These are phyloP conservation scores for Micrastur ruficollis DNA, from an alignment of 2,797 vertebrate genomes.

Conservation along the genomic window DNA sequence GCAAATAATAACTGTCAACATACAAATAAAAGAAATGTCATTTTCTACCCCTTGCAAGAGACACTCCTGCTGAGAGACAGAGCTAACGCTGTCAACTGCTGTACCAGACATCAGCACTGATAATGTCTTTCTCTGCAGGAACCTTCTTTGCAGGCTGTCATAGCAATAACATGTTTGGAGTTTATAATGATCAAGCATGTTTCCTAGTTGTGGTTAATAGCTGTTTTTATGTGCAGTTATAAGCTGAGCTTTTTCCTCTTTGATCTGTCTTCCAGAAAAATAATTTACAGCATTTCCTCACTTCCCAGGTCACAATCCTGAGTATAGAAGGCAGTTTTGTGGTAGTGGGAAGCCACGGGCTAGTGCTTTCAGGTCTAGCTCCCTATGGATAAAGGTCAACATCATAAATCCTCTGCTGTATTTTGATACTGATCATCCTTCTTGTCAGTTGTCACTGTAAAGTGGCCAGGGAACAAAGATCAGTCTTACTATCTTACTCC, in stretches of 20 bases:
- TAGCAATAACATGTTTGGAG: background rate
- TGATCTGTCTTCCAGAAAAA: background rate
- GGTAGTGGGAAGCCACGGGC: background rate
- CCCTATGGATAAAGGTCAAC: background rate
- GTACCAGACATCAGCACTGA: background rate
- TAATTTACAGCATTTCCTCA: background rate
- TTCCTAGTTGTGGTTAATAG: background rate
- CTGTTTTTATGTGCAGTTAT: background rate
- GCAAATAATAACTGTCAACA: background rate
- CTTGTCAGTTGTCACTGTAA: background rate
- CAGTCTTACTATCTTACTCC: background rate
- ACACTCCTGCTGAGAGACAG: conserved; percentile 13
- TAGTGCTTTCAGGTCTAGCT: background rate
- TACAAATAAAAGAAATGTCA: background rate
- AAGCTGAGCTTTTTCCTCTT: background rate
- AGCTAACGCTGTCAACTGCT: background rate
- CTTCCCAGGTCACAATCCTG: background rate
- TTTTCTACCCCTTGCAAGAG: background rate
- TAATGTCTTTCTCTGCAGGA: conserved; percentile 18
- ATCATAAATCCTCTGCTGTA: background rate
- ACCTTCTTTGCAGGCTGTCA: background rate
- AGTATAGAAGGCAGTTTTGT: background rate
- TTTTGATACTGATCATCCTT: background rate
- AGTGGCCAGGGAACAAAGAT: background rate
- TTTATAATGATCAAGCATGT: background rate